Base-by-base conservation (phyloP, 2,888 invertebrate species). In the Macrosoma leucophasiata region DNA sequence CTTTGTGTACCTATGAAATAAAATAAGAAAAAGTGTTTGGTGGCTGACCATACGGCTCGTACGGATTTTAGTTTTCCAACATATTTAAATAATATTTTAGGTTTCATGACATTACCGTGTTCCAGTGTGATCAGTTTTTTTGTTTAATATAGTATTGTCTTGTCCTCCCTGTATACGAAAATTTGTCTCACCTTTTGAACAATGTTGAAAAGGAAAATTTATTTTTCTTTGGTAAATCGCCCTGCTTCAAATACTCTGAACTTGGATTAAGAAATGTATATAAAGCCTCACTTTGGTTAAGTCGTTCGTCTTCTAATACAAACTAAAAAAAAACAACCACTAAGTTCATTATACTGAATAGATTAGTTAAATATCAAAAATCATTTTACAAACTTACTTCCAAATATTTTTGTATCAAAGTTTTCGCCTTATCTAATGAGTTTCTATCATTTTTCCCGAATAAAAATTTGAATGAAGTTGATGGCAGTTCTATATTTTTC, bases 191-290 rank as follows among this genome's bases (percentile, higher is more conserved):
- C 89, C 92, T 92, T 86, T 94, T 95, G 59, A 96, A 94, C 39
- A 96, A 84, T 0, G 93, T 94, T 3, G 93, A 90, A 43, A 96
- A 88, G 2, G 94, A 95, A 74, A 96, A 95, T 59, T 93, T 91
- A 6, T 91, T 90, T 71, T 94, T 95, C 76, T 95, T 95, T 41
- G 92, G 93, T 52, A 91, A 88, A 23, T 91, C 90, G 23, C 89
- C 86, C 34, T 92, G 92, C 68, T 95, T 94, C 46, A 96, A 84
- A 72, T 94, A 94, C 62, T 95, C 95, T 0, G 95, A 94, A 67
- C 94, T 95, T 3, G 95, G 95, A 66, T 95, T 94, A n/a, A 96
- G 86, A 76, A 96, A 96, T 41, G 93, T 90, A 63, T 95, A 96
- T 46, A 96, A 86, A 31, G 94, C 93, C 78, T 96, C 96, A 63